Conservation (phyloP, 2,113 vertebrate species). For the Cichladusa arquata region DNA sequence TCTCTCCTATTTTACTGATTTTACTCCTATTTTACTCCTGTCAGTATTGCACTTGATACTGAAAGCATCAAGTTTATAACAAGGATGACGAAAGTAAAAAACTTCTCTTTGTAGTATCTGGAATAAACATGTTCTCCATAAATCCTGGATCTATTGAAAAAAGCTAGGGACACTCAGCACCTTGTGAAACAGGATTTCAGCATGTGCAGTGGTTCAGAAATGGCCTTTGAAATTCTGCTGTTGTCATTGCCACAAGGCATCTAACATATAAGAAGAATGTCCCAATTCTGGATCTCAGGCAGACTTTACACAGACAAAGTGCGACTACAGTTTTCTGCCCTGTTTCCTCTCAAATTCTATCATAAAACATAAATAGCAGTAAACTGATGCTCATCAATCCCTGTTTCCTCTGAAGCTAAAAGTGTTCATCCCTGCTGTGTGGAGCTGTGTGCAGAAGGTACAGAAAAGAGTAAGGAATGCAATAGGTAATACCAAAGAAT, state of each 20-base stretch:
- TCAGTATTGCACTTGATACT: not conserved
- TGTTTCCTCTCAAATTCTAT: constrained; percentile 39
- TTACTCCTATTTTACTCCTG: no score
- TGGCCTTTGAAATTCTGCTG: not conserved
- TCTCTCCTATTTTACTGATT: not conserved
- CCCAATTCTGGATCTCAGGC: not conserved
- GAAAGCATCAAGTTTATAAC: not conserved
- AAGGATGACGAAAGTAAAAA: not conserved
- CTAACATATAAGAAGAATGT: not conserved
- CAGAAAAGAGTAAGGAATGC: not conserved
- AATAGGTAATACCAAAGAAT: not conserved
- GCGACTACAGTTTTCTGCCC: not conserved
- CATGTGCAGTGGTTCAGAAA: not conserved
- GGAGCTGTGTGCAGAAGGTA: not conserved
- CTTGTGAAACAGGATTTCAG: not conserved
- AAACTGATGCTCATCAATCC: not conserved
- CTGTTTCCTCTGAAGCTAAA: not conserved
- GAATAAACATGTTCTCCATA: not conserved
- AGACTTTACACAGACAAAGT: not conserved
- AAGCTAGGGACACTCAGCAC: not conserved
- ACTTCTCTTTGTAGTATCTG: not conserved
- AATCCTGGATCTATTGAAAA: not conserved
- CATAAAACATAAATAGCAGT: constrained; percentile 14
- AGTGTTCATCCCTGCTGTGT: not conserved
- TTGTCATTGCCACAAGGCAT: not conserved